phyloP scores from a whole-genome alignment of 2,888 invertebrate genomes.

The Thymelicus lineola region DNA sequence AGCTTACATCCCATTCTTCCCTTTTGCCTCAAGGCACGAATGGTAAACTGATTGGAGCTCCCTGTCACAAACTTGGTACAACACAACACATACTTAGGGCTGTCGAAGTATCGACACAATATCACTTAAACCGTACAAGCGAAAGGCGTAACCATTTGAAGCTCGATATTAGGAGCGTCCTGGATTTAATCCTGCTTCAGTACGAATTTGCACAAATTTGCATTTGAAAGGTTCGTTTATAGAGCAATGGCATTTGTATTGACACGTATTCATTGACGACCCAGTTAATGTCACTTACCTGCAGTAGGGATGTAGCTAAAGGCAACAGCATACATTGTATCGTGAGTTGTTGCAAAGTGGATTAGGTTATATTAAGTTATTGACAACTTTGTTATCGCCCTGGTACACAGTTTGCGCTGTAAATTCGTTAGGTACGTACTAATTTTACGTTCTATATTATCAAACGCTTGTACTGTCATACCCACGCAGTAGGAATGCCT shows the following conservation, averaged over 20 bases:
- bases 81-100: neutral
- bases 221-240: constrained; percentile 21
- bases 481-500: no score
- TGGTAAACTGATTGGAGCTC: neutral
- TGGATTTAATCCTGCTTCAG: constrained; percentile 24
- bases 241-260: constrained; percentile 4
- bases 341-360: neutral
- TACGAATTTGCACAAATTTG: constrained; percentile 32
- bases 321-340: neutral
- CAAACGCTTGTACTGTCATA: no score
- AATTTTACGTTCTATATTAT: no score
- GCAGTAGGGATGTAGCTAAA: neutral
- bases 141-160: constrained; percentile 21
- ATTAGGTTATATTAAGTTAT: neutral
- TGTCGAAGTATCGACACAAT: constrained; percentile 1
- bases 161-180: constrained; percentile 27
- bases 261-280: constrained; percentile 7
- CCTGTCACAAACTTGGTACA: neutral
- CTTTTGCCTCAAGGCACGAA: neutral
- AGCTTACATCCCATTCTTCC: neutral
- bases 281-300: neutral
- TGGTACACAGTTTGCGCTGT: no score
- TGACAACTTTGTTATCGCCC: neutral
- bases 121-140: constrained; percentile 14
- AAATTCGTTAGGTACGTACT: no score